Percentiles rank a stretch among this genome's conserved stretches.
phyloP scores from a whole-genome alignment of 2,113 vertebrate species.

The Mixornis gularis region DNA sequence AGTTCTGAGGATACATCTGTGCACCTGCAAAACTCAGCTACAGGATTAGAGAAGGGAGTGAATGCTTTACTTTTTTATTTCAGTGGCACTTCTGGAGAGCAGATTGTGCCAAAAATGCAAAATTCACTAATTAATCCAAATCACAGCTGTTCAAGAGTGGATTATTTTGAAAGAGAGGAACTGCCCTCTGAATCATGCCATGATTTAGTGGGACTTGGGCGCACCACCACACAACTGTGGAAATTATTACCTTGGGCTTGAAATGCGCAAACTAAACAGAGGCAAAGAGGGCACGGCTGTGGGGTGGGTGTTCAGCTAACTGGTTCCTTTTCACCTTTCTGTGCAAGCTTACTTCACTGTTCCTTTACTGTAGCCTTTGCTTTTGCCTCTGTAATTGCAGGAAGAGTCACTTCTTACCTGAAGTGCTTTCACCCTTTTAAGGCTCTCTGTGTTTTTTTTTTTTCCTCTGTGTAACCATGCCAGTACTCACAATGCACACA shows the following conservation, averaged over 20 bases:
- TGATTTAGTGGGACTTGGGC: not conserved
- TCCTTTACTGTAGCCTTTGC: not conserved
- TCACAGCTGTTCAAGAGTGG: not conserved
- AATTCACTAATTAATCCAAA: constrained; percentile 14
- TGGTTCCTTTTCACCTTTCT: not conserved
- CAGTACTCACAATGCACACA: not conserved
- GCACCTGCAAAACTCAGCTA: constrained; percentile 21
- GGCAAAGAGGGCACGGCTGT: not conserved
- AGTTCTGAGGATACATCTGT: not conserved
- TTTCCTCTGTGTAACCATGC: not conserved
- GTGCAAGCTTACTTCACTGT: not conserved
- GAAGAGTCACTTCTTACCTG: not conserved
- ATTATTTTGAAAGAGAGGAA: not conserved
- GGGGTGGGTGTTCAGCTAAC: not conserved
- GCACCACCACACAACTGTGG: not conserved
- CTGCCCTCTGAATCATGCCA: not conserved
- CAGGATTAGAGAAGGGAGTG: not conserved
- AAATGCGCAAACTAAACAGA: not conserved
- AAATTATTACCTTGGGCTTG: not conserved
- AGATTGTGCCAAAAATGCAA: not conserved
- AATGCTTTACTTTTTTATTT: constrained; percentile 23
- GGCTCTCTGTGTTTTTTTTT: not conserved
- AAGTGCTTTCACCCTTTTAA: not conserved
- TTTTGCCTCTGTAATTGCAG: not conserved
- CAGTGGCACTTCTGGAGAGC: not conserved